Evolutionary conservation across 1,140 invertebrate genomes (phyloP), one percentile per base, ranked within the genome.

Genomic region (Drosophila burlai): DNA sequence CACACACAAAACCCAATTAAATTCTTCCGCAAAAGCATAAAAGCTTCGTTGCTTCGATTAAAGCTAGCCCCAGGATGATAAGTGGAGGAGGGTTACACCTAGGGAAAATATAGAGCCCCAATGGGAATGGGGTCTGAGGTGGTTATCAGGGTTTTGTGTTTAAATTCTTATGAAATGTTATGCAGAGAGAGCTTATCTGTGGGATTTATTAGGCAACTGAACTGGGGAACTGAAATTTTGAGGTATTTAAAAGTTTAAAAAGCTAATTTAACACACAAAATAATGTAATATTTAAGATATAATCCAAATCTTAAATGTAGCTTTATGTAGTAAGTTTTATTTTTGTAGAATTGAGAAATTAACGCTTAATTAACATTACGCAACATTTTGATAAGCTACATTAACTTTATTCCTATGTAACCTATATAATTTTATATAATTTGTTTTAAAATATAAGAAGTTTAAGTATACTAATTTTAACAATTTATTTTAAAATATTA

Each of bases 11-110:
- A 77, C 76, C 74, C 75, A 77, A 77, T 77, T 77, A 77, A 77
- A 77, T 77, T 67, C 63, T 76, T 77, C 75, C 73, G 75, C 73
- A 77, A 68, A 57, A 55, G 64, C 75, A 77, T 76, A 60, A 77
- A 77, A 77, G 75, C 75, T 77, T 77, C 73, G 49, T 67, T 43
- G 68, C 72, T 47, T 61, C 63, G 73, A 77, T 77, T 77, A 77
- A 76, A 77, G 75, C 63, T 60, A 55, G 18, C 36, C 54, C 4
- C 15, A 47, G 40, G 18, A 40, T 40, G 26, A 40, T 34, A 67
- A 24, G 40, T 46, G 31, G 18, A n/a, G n/a, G 29, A 29, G 24
- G 10, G 54, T 16, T 21, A 45, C 24, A 49, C 45, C 3, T 8
- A 46, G 29, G 21, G 24, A 38, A 46, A 31, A 42, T n/a, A 38